A percentile compares a stretch with the other conserved stretches of the same genome.
phyloP scores from a whole-genome alignment of 2,888 invertebrate species.

The Byasa hedistus region DNA sequence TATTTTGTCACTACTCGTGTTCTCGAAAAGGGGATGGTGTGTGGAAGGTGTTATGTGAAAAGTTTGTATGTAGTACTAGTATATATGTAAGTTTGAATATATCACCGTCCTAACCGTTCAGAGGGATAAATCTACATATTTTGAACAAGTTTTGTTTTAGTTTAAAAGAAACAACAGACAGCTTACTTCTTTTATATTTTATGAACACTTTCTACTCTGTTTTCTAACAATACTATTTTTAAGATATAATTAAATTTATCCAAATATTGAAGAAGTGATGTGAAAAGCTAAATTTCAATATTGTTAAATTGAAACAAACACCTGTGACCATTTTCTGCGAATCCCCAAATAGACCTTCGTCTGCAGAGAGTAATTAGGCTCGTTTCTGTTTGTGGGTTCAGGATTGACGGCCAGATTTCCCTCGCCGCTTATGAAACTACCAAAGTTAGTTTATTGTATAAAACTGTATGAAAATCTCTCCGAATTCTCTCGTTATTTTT shows the following conservation, averaged over 20 bases:
- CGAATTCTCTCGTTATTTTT: no score
- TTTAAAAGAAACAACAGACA: no score
- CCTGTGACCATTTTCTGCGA: background rate
- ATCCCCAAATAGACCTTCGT: conserved; percentile 3
- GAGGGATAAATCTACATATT: no score
- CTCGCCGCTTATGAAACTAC: conserved; percentile 19
- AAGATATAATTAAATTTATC: background rate
- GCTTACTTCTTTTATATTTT: no score
- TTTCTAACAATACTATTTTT: background rate
- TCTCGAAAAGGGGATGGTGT: no score
- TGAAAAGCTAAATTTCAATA: background rate
- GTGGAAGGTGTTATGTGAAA: no score
- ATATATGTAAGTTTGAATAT: no score
- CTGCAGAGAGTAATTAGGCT: conserved; percentile 13
- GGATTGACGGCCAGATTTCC: conserved; percentile 22
- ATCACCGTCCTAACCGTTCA: no score
- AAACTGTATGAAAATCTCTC: conserved; percentile 4
- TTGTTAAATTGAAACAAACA: background rate
- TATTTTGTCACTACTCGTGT: no score
- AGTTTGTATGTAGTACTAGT: no score
- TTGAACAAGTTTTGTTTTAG: no score
- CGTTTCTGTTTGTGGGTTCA: conserved; percentile 14
- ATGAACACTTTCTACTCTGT: no score
- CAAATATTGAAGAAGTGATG: background rate
- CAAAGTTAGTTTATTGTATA: conserved; percentile 9